Evolutionary conservation across 2,113 vertebrate genomes (phyloP).

Genomic region (Crotalus tigris): DNA sequence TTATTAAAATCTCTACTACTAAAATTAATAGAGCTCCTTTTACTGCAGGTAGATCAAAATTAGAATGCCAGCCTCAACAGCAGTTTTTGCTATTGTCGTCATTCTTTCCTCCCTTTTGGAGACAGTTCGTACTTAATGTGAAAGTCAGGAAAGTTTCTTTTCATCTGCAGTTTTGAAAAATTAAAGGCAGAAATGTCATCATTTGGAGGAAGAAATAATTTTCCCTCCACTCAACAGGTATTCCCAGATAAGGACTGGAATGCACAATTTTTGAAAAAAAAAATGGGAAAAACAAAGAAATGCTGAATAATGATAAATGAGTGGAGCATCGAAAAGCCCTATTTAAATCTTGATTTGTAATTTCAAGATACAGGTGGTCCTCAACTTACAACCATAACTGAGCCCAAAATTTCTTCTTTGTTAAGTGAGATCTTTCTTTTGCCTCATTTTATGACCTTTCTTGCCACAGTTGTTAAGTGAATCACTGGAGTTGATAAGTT

Average conservation of each 20-base stretch:
- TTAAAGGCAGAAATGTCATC: background rate
- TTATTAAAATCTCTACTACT: conserved; percentile 30
- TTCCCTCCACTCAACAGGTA: background rate
- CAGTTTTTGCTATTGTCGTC: conserved; percentile 4
- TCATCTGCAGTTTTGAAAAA: background rate
- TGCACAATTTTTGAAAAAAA: background rate
- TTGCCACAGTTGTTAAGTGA: background rate
- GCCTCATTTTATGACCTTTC: background rate
- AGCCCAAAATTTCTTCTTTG: background rate
- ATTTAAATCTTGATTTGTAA: no score
- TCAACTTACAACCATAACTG: background rate
- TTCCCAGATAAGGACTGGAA: background rate
- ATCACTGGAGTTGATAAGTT: background rate
- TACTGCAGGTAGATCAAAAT: conserved; percentile 31
- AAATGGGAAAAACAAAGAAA: background rate
- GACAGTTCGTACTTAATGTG: background rate
- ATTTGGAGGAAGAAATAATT: no score
- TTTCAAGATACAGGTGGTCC: background rate
- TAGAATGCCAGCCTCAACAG: conserved; percentile 12
- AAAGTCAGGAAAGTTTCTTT: background rate
- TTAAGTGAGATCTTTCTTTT: background rate
- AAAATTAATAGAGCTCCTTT: conserved; percentile 18
- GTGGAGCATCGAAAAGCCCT: background rate
- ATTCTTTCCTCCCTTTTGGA: background rate
- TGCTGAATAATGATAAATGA: background rate